Evolutionary conservation across 2,113 vertebrate genomes (phyloP).

Genomic region (Neogale vison): DNA sequence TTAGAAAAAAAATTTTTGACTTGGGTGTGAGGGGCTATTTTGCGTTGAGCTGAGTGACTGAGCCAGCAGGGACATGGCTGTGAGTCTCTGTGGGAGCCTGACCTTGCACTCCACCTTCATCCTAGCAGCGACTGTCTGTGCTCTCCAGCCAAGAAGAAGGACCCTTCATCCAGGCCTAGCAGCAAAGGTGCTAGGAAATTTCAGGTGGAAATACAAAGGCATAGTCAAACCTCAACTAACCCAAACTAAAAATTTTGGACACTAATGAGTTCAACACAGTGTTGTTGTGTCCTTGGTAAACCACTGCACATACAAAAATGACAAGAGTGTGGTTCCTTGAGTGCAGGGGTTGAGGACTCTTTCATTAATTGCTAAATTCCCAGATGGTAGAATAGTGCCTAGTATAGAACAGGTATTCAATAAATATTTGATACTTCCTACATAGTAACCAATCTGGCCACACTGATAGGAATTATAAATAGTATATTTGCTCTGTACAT

Average conservation of each 20-base stretch:
- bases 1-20: background rate
- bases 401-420: background rate
- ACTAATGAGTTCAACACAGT: background rate
- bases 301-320: background rate
- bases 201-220: background rate
- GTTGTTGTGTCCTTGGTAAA: background rate
- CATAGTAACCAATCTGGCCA: background rate
- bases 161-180: background rate
- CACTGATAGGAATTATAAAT: background rate
- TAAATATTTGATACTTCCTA: background rate
- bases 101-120: rapidly evolving
- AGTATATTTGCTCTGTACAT: background rate
- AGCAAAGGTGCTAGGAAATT: background rate
- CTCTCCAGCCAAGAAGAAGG: background rate
- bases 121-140: background rate
- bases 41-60: background rate
- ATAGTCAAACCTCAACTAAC: background rate
- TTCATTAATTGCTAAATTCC: background rate
- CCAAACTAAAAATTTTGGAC: background rate
- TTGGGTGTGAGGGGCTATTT: background rate
- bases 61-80: too few species aligned
- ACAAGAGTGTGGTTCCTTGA: background rate
- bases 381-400: background rate
- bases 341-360: background rate
- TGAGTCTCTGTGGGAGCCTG: background rate